phyloP scores from a whole-genome alignment of 2,888 invertebrate species.

The Dasypolia templi region DNA sequence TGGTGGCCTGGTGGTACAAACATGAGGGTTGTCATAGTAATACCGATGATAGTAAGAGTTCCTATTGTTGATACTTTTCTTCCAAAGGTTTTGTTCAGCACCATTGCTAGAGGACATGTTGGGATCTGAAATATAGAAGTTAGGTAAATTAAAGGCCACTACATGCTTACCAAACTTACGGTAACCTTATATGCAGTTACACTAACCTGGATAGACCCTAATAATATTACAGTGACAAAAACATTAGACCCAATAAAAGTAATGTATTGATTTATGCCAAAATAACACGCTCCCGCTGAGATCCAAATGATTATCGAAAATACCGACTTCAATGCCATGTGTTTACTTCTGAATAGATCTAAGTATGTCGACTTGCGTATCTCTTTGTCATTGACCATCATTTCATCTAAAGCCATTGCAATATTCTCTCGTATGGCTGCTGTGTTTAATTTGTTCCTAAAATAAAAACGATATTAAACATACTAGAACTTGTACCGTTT shows the following conservation, averaged over 20 bases:
- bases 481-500: neutral
- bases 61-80: conserved; percentile 70
- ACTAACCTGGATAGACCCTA: conserved; percentile 75
- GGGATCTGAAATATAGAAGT: conserved; percentile 66
- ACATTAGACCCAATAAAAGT: conserved; percentile 74
- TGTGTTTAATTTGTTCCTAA: conserved; percentile 74
- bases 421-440: conserved; percentile 70
- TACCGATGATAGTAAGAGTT: conserved; percentile 62
- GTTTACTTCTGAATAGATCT: conserved; percentile 73
- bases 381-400: conserved; percentile 67
- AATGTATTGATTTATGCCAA: conserved; percentile 78
- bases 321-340: conserved; percentile 65
- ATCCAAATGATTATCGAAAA: conserved; percentile 68
- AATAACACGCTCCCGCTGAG: conserved; percentile 71
- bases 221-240: conserved; percentile 70
- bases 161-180: neutral
- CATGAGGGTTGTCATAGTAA: conserved; percentile 71
- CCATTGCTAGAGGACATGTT: conserved; percentile 69
- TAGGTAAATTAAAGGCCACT: neutral
- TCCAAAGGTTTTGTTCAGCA: conserved; percentile 72
- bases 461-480: conserved; percentile 19
- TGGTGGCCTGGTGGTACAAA: conserved; percentile 72
- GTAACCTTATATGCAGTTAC: neutral
- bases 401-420: conserved; percentile 65
- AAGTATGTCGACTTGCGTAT: conserved; percentile 65